A percentile compares a stretch with the other conserved stretches of the same genome.
phyloP scores from a whole-genome alignment of 2,888 invertebrate genomes.

The Heliconius charithonia region DNA sequence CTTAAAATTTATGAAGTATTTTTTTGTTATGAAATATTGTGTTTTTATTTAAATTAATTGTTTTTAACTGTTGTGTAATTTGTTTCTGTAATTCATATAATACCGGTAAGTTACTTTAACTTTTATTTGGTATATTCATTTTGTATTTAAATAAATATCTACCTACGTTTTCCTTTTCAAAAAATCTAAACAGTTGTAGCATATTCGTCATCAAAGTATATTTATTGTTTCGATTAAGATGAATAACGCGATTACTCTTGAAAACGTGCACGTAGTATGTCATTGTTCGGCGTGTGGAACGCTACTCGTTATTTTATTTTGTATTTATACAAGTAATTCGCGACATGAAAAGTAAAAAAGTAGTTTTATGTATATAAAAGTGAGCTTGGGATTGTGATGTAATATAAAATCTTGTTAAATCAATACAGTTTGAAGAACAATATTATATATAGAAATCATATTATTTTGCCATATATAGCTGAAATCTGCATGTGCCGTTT shows the following conservation, averaged over 20 bases:
- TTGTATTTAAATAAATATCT: slow-evolving; percentile 25
- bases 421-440: background rate
- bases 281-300: slow-evolving; percentile 29
- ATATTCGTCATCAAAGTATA: slow-evolving; percentile 33
- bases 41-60: slow-evolving; percentile 50
- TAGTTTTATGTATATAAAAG: background rate
- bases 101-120: slow-evolving; percentile 53
- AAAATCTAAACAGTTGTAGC: slow-evolving; percentile 13
- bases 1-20: slow-evolving; percentile 54
- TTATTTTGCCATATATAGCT: slow-evolving; percentile 5
- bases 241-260: slow-evolving; percentile 48
- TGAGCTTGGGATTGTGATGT: background rate
- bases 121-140: slow-evolving; percentile 33
- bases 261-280: slow-evolving; percentile 27
- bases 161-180: slow-evolving; percentile 37
- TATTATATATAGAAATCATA: slow-evolving; percentile 1
- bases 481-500: background rate
- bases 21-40: slow-evolving; percentile 52
- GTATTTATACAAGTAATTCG: slow-evolving; percentile 12
- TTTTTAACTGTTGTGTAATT: slow-evolving; percentile 49
- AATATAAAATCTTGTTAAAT: background rate
- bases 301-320: slow-evolving; percentile 6
- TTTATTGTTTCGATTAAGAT: slow-evolving; percentile 47
- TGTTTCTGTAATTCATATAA: slow-evolving; percentile 47
- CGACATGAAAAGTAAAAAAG: background rate